Evolutionary conservation across 2,113 vertebrate genomes (phyloP).

Genomic region (Cyrtonyx montezumae): DNA sequence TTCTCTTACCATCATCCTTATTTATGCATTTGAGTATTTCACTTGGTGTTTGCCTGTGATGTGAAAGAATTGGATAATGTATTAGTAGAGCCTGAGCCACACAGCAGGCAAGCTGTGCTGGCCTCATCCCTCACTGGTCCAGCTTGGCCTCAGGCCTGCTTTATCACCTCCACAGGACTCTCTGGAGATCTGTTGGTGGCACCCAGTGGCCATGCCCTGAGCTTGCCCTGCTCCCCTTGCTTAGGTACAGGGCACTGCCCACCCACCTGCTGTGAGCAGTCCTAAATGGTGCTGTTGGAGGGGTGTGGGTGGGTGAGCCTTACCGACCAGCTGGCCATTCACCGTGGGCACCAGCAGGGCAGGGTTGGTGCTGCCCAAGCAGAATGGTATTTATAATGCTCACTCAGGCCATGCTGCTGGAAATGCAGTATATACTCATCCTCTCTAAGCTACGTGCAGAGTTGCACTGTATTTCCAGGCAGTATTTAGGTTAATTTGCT

Average conservation of each 20-base stretch:
- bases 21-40: conserved; percentile 58
- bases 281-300: neutral
- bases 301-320: neutral
- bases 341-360: neutral
- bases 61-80: neutral
- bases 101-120: neutral
- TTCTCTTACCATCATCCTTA: conserved; percentile 24
- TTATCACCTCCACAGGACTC: neutral
- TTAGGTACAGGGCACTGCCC: accelerated
- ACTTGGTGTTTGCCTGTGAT: neutral
- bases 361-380: neutral
- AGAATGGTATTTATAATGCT: neutral
- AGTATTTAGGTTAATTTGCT: neutral
- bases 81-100: neutral
- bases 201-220: neutral
- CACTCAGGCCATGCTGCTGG: neutral
- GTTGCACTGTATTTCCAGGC: neutral
- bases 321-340: accelerated
- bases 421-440: neutral
- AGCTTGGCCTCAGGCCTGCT: neutral
- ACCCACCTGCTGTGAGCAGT: neutral
- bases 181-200: neutral
- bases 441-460: neutral
- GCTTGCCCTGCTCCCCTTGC: neutral
- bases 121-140: accelerated